Evolutionary conservation across 2,888 invertebrate species (phyloP), one percentile per base, ranked within the genome.

Genomic region (Ophion obscuratus): DNA sequence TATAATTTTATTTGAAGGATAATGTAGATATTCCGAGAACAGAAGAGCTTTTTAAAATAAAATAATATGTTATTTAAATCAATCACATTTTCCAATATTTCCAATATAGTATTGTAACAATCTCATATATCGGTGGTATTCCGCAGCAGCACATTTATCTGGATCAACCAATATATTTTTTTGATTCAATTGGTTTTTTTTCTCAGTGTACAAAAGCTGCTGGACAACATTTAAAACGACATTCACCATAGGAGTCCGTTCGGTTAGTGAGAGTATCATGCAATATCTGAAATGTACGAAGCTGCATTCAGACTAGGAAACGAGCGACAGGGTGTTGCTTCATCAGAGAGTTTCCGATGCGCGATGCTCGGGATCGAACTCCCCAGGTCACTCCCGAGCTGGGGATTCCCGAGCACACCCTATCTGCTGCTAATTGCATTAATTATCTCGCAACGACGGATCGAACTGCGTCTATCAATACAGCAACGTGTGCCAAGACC

Each of bases 371-470:
- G 14, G n/a, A 77, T 68, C 24, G 27, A 24, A 40, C 14, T 27
- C 68, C 9, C 20, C 24, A 31, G 40, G 68, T 77, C 40, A 59
- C 68, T 40, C 57, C 36, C 53, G 47, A 31, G 31, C 64, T 53
- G 76, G 40, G 59, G 77, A 77, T 61, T 73, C 59, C 70, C n/a
- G 27, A 44, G 61, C 17, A 47, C 44, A 70, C 73, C 66, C 74
- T 73, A 64, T 66, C 59, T 86, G 86, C 87, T 85, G 86, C 88
- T 89, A 91, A 90, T 90, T 88, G 87, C 88, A 87, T 90, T 90
- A 89, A 90, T 90, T 91, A 90, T 82, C 84, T 84, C 80, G 81
- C 71, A 74, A 77, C 68, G 47, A 47, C 44, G 64, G 77, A 40
- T 31, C 76, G 77, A 68, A 47, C 14, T 53, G 67, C 11, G 40